These are phyloP conservation scores for Garrulus glandarius DNA, from an alignment of 2,797 vertebrate species.

Conservation along the genomic window DNA sequence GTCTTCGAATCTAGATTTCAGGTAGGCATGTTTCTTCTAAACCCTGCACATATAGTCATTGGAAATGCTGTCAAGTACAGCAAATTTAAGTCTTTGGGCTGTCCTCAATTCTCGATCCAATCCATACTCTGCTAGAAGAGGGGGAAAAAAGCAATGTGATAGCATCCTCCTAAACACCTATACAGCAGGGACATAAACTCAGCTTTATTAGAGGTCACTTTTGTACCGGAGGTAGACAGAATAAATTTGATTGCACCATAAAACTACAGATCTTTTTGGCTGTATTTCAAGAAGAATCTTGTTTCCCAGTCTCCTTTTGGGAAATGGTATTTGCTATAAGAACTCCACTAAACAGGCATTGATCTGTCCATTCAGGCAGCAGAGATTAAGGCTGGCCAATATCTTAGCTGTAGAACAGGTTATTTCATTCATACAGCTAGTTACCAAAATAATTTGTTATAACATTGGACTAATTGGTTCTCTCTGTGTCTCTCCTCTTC, in stretches of 20 bases:
- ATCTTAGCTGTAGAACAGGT: background rate
- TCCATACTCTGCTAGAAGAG: background rate
- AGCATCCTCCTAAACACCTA: background rate
- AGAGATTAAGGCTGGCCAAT: background rate
- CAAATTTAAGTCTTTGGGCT: background rate
- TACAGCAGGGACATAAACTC: background rate
- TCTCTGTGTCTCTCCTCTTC: background rate
- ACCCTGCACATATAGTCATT: background rate
- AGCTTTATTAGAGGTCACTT: slow-evolving; percentile 14
- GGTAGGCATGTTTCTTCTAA: background rate
- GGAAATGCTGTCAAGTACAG: background rate
- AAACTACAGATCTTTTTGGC: background rate
- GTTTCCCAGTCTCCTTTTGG: background rate
- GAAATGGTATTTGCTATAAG: background rate
- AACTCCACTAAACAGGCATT: background rate
- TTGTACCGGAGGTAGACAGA: background rate
- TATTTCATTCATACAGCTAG: background rate
- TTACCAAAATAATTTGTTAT: background rate
- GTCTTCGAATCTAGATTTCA: background rate
- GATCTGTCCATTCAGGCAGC: background rate
- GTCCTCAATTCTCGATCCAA: background rate
- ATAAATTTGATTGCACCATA: background rate
- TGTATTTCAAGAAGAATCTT: slow-evolving; percentile 7
- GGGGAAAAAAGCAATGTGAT: background rate
- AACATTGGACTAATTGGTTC: background rate